phyloP scores from a whole-genome alignment of 1,140 invertebrate genomes.

The Drosophila lacteicornis region DNA sequence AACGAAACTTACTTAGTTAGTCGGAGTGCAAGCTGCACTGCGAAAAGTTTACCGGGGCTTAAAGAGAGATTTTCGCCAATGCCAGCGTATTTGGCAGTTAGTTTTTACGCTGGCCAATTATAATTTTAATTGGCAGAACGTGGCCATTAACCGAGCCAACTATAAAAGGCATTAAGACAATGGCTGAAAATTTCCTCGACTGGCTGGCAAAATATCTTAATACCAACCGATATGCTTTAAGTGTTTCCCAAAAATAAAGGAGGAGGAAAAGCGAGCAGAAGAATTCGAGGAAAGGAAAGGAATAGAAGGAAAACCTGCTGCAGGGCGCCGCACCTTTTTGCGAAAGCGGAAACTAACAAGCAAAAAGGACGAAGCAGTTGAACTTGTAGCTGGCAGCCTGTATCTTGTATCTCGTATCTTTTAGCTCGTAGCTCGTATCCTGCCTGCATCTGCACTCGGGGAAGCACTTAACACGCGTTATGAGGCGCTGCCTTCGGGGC shows the following conservation, averaged over 20 bases:
- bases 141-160: constrained; percentile 55
- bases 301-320: constrained; percentile 38
- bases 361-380: constrained; percentile 50
- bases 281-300: constrained; percentile 2
- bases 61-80: constrained; percentile 19
- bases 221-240: constrained; percentile 46
- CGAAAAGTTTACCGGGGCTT: constrained; percentile 33
- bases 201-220: constrained; percentile 42
- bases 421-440: constrained; percentile 49
- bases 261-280: neutral
- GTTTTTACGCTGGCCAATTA: constrained; percentile 63
- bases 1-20: constrained; percentile 58
- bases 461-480: constrained; percentile 69
- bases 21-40: constrained; percentile 37
- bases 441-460: constrained; percentile 12
- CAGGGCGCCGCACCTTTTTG: constrained; percentile 46
- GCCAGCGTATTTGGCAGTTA: constrained; percentile 31
- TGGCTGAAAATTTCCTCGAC: constrained; percentile 30
- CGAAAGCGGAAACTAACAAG: constrained; percentile 59
- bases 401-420: constrained; percentile 57
- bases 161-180: constrained; percentile 67
- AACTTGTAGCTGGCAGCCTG: constrained; percentile 44
- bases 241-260: constrained; percentile 21
- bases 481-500: constrained; percentile 47
- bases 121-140: constrained; percentile 71